Evolutionary conservation across 2,888 invertebrate genomes (phyloP).

Genomic region (Julus scanicus): DNA sequence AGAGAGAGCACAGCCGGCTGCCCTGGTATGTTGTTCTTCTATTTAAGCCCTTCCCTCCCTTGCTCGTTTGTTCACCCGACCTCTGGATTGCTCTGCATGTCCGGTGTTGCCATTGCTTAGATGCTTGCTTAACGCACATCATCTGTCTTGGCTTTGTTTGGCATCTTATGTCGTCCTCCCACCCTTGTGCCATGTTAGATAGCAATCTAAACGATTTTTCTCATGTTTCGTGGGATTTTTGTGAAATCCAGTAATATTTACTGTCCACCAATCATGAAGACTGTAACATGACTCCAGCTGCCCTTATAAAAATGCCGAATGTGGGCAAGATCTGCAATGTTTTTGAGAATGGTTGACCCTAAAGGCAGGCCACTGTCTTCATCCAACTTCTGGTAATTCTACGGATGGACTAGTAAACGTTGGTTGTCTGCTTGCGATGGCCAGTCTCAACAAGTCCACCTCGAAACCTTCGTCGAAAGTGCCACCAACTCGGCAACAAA

Average conservation of each 20-base stretch:
- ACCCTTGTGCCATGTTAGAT: constrained; percentile 24
- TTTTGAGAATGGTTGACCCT: too few relatives aligned
- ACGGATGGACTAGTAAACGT: too few relatives aligned
- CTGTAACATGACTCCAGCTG: neutral
- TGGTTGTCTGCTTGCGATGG: too few relatives aligned
- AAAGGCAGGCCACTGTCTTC: too few relatives aligned
- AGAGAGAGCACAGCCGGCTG: constrained; percentile 47
- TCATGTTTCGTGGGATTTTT: neutral
- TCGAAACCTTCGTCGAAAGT: too few relatives aligned
- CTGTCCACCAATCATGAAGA: neutral
- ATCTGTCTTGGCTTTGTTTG: neutral
- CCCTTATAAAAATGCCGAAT: too few relatives aligned
- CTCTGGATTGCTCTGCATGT: neutral
- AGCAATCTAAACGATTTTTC: neutral
- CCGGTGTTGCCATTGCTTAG: neutral
- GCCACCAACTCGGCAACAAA: too few relatives aligned
- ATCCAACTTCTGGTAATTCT: too few relatives aligned
- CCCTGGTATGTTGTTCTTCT: constrained; percentile 24
- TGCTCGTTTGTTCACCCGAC: neutral
- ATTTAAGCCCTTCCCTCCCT: neutral
- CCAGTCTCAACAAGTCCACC: too few relatives aligned
- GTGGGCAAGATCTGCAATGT: too few relatives aligned
- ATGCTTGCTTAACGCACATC: neutral
- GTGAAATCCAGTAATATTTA: neutral
- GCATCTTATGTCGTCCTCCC: neutral